Conservation (phyloP, 2,113 vertebrate genomes). For the Acrocephalus arundinaceus region DNA sequence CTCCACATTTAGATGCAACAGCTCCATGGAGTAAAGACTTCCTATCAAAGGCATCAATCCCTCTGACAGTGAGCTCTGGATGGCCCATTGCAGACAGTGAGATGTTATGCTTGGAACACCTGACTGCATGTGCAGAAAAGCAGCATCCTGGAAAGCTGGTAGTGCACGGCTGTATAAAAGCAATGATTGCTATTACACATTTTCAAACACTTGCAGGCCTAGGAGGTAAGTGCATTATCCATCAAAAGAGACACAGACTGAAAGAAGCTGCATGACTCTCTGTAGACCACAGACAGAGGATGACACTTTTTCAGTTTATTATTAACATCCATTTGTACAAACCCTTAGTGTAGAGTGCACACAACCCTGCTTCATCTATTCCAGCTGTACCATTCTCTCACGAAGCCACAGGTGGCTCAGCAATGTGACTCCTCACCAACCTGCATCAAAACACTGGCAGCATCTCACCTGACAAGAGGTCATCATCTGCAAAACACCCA, state of each 20-base stretch:
- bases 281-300: neutral
- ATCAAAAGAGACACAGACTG: neutral
- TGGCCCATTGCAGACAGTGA: neutral
- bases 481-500: neutral
- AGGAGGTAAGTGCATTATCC: neutral
- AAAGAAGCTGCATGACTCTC: neutral
- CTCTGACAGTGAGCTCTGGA: neutral
- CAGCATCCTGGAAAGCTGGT: neutral
- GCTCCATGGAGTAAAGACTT: neutral
- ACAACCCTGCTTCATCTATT: neutral
- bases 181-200: neutral
- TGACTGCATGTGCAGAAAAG: neutral
- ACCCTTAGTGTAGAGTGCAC: neutral
- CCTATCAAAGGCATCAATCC: neutral
- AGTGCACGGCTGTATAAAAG: neutral
- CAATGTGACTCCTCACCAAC: neutral
- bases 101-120: neutral
- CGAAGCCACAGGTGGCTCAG: neutral
- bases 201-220: neutral
- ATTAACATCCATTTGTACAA: neutral
- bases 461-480: neutral
- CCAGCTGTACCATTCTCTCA: neutral
- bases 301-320: neutral
- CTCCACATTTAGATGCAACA: neutral
- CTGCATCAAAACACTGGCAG: neutral